These are phyloP conservation scores for Enteromius radiatus DNA, from an alignment of 2,797 vertebrate genomes.

Conservation along the genomic window DNA sequence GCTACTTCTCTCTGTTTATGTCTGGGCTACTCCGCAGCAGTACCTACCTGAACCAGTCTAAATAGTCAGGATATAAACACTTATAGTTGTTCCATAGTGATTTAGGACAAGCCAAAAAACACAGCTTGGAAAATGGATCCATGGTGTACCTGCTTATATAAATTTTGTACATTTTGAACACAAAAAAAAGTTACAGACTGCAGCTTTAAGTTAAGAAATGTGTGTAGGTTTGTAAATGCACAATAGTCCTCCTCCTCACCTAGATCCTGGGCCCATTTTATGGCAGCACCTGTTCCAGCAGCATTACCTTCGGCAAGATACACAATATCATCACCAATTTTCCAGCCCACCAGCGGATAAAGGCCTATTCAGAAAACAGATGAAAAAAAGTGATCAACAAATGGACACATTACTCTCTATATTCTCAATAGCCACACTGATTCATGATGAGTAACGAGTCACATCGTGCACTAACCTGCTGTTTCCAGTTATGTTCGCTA, in stretches of 20 bases:
- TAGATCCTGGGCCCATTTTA: slow-evolving; percentile 91
- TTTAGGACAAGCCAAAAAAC: too few relatives aligned
- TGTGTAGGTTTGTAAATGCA: background rate
- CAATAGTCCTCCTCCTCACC: slow-evolving; percentile 73
- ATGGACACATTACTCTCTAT: background rate
- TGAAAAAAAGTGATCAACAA: background rate
- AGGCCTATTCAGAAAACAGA: slow-evolving; percentile 76
- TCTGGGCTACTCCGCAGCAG: too few relatives aligned
- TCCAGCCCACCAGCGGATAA: slow-evolving; percentile 96
- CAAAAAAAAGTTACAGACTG: too few relatives aligned
- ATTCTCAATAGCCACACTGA: background rate
- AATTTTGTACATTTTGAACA: too few relatives aligned
- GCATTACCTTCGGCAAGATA: slow-evolving; percentile 92
- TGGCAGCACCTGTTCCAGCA: slow-evolving; percentile 87
- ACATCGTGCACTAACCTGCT: background rate
- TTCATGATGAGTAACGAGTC: background rate
- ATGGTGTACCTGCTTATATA: too few relatives aligned
- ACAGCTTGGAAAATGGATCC: too few relatives aligned
- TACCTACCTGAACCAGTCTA: too few relatives aligned
- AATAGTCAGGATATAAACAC: too few relatives aligned
- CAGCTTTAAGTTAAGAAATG: background rate
- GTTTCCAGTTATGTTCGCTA: background rate
- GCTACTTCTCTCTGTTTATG: too few relatives aligned
- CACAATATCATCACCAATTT: slow-evolving; percentile 90
- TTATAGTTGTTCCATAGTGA: too few relatives aligned